Evolutionary conservation across 2,113 vertebrate genomes (phyloP), one percentile per base, ranked within the genome.

Genomic region (Cryptoleucopteryx plumbea): DNA sequence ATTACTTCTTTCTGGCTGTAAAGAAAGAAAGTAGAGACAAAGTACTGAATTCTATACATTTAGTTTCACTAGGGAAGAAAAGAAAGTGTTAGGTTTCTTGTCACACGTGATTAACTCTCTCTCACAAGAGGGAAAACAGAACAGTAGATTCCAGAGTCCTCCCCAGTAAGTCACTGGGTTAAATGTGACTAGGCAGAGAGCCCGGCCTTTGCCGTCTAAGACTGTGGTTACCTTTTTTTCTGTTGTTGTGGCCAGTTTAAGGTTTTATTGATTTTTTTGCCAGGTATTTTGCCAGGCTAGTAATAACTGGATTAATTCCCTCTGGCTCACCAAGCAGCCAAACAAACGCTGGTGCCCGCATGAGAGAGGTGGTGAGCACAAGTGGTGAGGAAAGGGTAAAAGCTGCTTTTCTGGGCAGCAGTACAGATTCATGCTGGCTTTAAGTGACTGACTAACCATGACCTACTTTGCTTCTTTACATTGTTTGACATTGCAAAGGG

Each of bases 131-230:
- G 13, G 38, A 79, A 92, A 66, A 43, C 66, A 53, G 23, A 86
- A 42, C 0, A 4, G 22, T 45, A n/a, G 45, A 36, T 90, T 86
- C 18, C 82, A 82, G 81, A 58, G 61, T 56, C 13, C 14, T 92
- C 82, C 61, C 59, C 75, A 72, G 48, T 48, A 87, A 95, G 45
- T 61, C 77, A 86, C 78, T 87, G 74, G 61, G 82, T 93, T 85
- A 90, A 94, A 73, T 2, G 17, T 63, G 58, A 90, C 67, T 31
- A 88, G 79, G 91, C 88, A 86, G 50, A 90, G 47, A 74, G 63
- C 55, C 55, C 53, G 47, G 50, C n/a, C 14, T 32, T 86, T 79
- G 31, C 48, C 6, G 4, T 16, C 43, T 59, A 17, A 6, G 2
- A 5, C 20, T 48, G 3, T 26, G 61, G 36, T 43, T 75, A 45